Evolutionary conservation across 1,140 invertebrate species (phyloP), one percentile per base, ranked within the genome.

Genomic region (Eumeta japonica): DNA sequence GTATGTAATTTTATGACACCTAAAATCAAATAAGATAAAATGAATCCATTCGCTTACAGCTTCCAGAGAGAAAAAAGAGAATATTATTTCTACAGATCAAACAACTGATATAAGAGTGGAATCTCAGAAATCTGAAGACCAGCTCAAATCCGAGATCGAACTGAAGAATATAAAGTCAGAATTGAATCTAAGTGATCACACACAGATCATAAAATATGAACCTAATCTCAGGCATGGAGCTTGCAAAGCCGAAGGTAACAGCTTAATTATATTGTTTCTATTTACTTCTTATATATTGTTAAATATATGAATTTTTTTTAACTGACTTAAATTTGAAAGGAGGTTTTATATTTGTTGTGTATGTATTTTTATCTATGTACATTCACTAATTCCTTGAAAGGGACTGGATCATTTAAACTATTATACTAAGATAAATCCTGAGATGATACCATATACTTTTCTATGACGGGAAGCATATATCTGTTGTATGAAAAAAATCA

Each of bases 121-220:
- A 16, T 52, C 51, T 0, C 50, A 48, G 38, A 60, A 49, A 36
- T 49, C 55, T 24, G 56, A 64, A 34, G 58, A 64, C 33, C 61
- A 60, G 1, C 47, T 67, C 3, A 67, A 71, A 28, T 62, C 56
- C 5, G 71, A 74, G 12, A 34, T 68, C 27, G 74, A 76, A 29
- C 53, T 76, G 16, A 58, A 63, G 33, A 75, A 57, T 37, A 76
- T 76, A 33, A 76, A 76, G 43, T 70, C 60, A 0, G 74, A 76
- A 27, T 42, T 76, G 11, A 76, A 76, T 40, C 50, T 76, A 3
- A 71, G 72, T 30, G 74, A 75, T 35, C 60, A 68, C 43, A 76
- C 74, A 12, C 63, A 75, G 48, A 75, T 76, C 16, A 76, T 76
- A 19, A 76, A 76, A 35, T 76, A 76, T 35, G 74, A 76, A 41